Percentiles rank a stretch among this genome's conserved stretches.
These are phyloP conservation scores for Osmerus eperlanus DNA, from an alignment of 2,113 vertebrate species.

Conservation along the genomic window DNA sequence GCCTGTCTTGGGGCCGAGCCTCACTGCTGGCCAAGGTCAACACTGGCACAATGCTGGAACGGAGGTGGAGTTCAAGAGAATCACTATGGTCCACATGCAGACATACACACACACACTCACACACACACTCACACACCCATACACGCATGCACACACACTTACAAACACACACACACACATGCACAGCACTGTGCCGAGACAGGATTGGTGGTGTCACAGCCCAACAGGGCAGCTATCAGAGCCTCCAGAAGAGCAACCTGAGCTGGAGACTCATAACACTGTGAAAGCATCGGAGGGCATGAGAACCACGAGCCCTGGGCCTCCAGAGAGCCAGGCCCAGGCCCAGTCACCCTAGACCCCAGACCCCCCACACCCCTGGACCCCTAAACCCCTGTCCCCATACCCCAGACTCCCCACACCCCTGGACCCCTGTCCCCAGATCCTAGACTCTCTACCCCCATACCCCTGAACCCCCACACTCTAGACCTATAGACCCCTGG, in stretches of 20 bases:
- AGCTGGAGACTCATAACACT: slow-evolving; percentile 42
- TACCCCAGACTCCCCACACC: neutral
- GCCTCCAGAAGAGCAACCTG: slow-evolving; percentile 31
- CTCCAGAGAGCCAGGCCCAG: slow-evolving; percentile 18
- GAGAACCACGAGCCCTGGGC: slow-evolving; percentile 9
- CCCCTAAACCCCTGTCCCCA: too few relatives aligned
- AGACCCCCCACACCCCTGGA: neutral
- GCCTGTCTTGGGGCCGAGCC: slow-evolving; percentile 61
- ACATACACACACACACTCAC: slow-evolving; percentile 4
- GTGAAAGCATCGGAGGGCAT: slow-evolving; percentile 25
- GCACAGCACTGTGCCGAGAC: slow-evolving; percentile 7
- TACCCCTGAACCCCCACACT: too few relatives aligned
- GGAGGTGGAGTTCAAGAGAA: slow-evolving; percentile 59
- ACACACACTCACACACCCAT: neutral
- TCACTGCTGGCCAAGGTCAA: slow-evolving; percentile 59
- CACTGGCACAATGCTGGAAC: slow-evolving; percentile 49
- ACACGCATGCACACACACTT: slow-evolving; percentile 14
- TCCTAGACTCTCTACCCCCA: too few relatives aligned
- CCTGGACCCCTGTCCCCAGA: too few relatives aligned
- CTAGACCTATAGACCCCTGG: too few relatives aligned
- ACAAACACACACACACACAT: slow-evolving; percentile 11
- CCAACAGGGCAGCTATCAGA: slow-evolving; percentile 10
- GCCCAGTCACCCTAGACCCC: slow-evolving; percentile 6
- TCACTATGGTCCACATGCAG: slow-evolving; percentile 9
- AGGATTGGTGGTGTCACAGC: slow-evolving; percentile 1